phyloP scores from a whole-genome alignment of 1,140 invertebrate species.

The Drosophila melanogaster region DNA sequence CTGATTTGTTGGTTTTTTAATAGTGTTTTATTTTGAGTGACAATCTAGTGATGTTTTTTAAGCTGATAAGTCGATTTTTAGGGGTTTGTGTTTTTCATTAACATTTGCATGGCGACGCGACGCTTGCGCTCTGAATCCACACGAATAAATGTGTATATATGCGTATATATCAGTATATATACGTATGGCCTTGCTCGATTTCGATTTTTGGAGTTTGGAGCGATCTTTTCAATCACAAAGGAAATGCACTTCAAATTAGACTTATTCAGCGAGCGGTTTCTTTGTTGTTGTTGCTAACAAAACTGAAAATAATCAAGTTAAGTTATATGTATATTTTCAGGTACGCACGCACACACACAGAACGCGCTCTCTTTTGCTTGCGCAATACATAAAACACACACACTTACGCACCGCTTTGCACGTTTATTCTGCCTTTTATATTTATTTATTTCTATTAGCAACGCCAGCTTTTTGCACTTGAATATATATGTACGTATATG shows the following conservation, averaged over 20 bases:
- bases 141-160: constrained; percentile 1
- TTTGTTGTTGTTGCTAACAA: constrained; percentile 31
- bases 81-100: constrained; percentile 49
- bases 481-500: neutral
- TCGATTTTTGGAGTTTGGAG: constrained; percentile 39
- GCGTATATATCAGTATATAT: constrained; percentile 3
- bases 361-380: constrained; percentile 38
- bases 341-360: constrained; percentile 24
- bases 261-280: constrained; percentile 9
- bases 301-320: constrained; percentile 33
- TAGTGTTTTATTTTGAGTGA: constrained; percentile 21
- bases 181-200: constrained; percentile 43
- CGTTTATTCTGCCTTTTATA: constrained; percentile 25
- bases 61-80: constrained; percentile 27
- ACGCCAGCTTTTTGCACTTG: constrained; percentile 42
- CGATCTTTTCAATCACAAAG: constrained; percentile 25
- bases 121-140: constrained; percentile 35
- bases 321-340: constrained; percentile 35
- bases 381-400: constrained; percentile 30
- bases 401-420: constrained; percentile 38
- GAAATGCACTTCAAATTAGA: constrained; percentile 28
- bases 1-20: constrained; percentile 8
- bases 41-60: constrained; percentile 28
- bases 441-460: constrained; percentile 39
- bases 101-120: constrained; percentile 51